A percentile compares a stretch with the other conserved stretches of the same genome.
phyloP scores from a whole-genome alignment of 2,113 vertebrate species.

The Brachyhypopomus gauderio region DNA sequence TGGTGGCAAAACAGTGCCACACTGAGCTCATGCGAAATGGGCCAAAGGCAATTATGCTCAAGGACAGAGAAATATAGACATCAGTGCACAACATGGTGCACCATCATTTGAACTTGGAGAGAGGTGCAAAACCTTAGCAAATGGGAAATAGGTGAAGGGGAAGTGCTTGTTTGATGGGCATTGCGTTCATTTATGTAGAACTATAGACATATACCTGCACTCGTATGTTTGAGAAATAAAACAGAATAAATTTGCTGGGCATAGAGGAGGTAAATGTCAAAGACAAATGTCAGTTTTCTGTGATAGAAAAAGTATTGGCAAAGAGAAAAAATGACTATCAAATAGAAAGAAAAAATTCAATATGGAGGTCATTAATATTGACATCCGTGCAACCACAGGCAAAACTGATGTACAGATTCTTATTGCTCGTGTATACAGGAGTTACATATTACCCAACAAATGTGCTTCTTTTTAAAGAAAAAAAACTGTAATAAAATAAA shows the following conservation, averaged over 20 bases:
- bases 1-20: background rate
- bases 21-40: constrained; percentile 19
- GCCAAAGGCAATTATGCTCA: background rate
- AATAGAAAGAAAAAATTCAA: background rate
- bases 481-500: too few relatives aligned
- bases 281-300: constrained; percentile 11
- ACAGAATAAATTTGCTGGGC: background rate
- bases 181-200: background rate
- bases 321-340: constrained; percentile 2
- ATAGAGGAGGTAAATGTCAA: constrained; percentile 27
- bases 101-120: constrained; percentile 37
- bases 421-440: too few relatives aligned
- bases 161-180: background rate
- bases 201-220: too few relatives aligned
- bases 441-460: background rate
- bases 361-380: background rate
- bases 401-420: background rate
- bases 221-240: background rate
- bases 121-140: constrained; percentile 13
- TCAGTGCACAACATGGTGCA: constrained; percentile 5
- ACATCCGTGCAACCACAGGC: background rate
- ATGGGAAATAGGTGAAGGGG: background rate
- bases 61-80: constrained; percentile 17
- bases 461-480: background rate
- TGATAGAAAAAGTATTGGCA: background rate